Percentiles rank a stretch among this genome's conserved stretches.
These are phyloP conservation scores for Microchirus variegatus DNA, from an alignment of 2,797 vertebrate genomes.

Conservation along the genomic window DNA sequence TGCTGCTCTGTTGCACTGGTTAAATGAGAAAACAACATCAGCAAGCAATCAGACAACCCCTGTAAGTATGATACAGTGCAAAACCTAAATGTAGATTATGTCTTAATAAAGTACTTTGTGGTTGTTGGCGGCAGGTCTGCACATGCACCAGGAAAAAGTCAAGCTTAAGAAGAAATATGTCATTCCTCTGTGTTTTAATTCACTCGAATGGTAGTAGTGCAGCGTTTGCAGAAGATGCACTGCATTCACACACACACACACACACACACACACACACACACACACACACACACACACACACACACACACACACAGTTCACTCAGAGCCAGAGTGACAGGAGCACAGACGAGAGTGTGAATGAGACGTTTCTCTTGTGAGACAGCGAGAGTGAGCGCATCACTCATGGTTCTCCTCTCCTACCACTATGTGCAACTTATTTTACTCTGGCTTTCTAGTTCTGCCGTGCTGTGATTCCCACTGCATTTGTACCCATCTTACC, in stretches of 20 bases:
- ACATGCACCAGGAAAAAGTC: background rate
- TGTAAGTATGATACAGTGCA: background rate
- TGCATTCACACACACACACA: too few species aligned
- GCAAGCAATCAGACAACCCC: slow-evolving; percentile 15
- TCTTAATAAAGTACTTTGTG: background rate
- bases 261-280: too few species aligned
- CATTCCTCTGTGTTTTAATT: too few species aligned
- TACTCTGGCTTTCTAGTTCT: background rate
- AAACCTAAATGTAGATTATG: background rate
- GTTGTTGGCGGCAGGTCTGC: too few species aligned
- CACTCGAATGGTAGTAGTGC: too few species aligned
- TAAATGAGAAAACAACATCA: slow-evolving; percentile 37
- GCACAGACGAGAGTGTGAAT: too few species aligned
- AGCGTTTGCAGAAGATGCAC: too few species aligned
- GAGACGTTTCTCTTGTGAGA: too few species aligned
- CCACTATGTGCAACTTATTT: slow-evolving; percentile 13
- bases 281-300: too few species aligned
- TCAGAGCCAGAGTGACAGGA: too few species aligned
- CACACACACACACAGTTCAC: too few species aligned
- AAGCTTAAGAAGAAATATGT: too few species aligned
- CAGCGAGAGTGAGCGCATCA: background rate
- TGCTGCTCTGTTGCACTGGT: slow-evolving; percentile 22
- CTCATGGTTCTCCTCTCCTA: background rate
- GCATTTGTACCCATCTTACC: slow-evolving; percentile 28
- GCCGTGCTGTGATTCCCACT: slow-evolving; percentile 15